Evolutionary conservation across 2,113 vertebrate genomes (phyloP).

Genomic region (Oryzias curvinotus): DNA sequence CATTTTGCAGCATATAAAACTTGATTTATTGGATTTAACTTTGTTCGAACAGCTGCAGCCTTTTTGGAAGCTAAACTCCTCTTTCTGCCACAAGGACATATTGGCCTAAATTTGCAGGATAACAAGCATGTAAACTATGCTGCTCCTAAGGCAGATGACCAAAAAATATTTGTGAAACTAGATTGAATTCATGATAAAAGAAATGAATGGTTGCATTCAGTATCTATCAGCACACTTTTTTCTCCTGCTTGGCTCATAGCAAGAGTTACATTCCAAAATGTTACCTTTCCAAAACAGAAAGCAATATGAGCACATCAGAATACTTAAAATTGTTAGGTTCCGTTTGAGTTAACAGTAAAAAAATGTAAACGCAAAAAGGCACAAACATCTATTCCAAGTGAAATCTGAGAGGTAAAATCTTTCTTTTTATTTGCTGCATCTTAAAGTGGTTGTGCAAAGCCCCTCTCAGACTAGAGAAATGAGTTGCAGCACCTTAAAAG

Average conservation of each 20-base stretch:
- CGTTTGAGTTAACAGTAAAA: too few relatives aligned
- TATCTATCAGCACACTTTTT: not conserved
- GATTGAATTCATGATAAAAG: slow-evolving; percentile 1
- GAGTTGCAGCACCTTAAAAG: slow-evolving; percentile 14
- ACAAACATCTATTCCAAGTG: slow-evolving; percentile 17
- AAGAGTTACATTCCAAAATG: too few relatives aligned
- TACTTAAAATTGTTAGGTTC: not conserved
- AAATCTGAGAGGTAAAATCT: slow-evolving; percentile 17
- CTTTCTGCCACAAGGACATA: slow-evolving; percentile 70
- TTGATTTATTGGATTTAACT: slow-evolving; percentile 62
- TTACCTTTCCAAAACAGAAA: too few relatives aligned
- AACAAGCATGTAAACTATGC: slow-evolving; percentile 73
- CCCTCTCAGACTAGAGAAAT: not conserved
- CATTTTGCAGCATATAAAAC: slow-evolving; percentile 40
- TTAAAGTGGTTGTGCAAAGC: not conserved
- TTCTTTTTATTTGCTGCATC: slow-evolving; percentile 20
- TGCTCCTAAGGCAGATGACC: slow-evolving; percentile 44
- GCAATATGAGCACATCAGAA: not conserved
- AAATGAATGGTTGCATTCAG: too few relatives aligned
- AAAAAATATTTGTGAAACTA: slow-evolving; percentile 45
- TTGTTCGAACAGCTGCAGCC: slow-evolving; percentile 31
- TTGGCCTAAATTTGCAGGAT: slow-evolving; percentile 73
- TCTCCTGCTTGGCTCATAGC: not conserved
- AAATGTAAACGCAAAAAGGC: too few relatives aligned
- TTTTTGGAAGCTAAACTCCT: slow-evolving; percentile 57